Evolutionary conservation across 2,113 vertebrate genomes (phyloP), one percentile per base, ranked within the genome.

Genomic region (Halcyon malimbica): DNA sequence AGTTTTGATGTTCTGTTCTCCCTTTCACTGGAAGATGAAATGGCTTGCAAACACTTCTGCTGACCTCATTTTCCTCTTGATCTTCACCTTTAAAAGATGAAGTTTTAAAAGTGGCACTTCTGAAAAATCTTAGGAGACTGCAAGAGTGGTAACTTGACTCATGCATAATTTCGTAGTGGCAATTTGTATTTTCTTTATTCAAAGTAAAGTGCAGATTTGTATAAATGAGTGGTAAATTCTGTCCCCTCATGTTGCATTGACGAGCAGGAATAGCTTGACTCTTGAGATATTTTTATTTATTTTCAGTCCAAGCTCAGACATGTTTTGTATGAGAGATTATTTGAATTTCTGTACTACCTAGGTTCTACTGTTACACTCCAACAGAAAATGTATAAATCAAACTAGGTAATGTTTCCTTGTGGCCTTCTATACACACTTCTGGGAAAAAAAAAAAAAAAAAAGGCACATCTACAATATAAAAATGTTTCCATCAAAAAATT

Each of bases 401-500:
- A 70, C 2, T n/a, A 77, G n/a, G 16, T 21, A 78, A 44, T 23
- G 8, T 37, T 70, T 80, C 60, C 50, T 41, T 51, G 13, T 13
- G n/a, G 15, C 7, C 21, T 5, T 76, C 28, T 54, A 28, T 9
- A 83, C 21, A 59, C 6, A 41, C 14, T 46, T 82, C 16, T 89
- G 7, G 28, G 35, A 64, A 86, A 70, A 6, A 42, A 74, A 88
- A 59, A 8, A 39, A 10, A 83, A 15, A 62, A 11, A 53, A 63
- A 87, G 21, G 56, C 31, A 44, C 4, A 16, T 26, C 53, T 64
- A 92, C 24, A 94, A 50, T 35, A 93, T 19, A 17, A 88, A 89
- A 94, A 87, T 62, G 35, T 51, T 85, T 81, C 65, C 84, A 85
- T 29, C 56, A 96, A 90, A 95, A 71, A 92, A 63, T 13, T 87